phyloP scores from a whole-genome alignment of 2,888 invertebrate species.

The Ypsolopha scabrella region DNA sequence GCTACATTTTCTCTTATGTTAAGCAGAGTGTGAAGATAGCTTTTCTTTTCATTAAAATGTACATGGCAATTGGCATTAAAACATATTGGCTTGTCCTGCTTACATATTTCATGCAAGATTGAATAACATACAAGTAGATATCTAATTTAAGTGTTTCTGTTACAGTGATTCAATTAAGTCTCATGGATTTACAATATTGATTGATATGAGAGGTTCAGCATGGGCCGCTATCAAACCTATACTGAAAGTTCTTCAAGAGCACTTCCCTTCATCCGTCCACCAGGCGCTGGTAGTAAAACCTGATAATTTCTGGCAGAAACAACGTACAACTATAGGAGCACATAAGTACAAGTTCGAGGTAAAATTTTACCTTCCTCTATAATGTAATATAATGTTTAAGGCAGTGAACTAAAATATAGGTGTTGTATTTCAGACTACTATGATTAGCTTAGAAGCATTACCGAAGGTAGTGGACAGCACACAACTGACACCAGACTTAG shows the following conservation, averaged over 20 bases:
- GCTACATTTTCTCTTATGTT: no score
- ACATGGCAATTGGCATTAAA: no score
- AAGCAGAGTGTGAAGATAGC: no score
- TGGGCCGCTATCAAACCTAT: conserved; percentile 98
- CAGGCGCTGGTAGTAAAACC: conserved; percentile 98
- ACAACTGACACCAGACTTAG: conserved; percentile 94
- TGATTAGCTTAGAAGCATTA: conserved; percentile 95
- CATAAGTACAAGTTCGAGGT: conserved; percentile 99
- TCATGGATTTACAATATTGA: conserved; percentile 93
- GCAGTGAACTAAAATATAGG: background rate
- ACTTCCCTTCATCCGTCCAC: conserved; percentile 93
- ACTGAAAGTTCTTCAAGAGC: conserved; percentile 95
- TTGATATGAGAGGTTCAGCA: conserved; percentile 97
- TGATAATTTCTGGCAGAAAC: conserved; percentile 99
- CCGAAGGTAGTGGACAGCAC: conserved; percentile 92
- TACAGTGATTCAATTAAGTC: conserved; percentile 87
- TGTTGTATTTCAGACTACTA: conserved; percentile 82
- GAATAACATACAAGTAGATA: no score
- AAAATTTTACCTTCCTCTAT: conserved; percentile 12
- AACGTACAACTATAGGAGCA: conserved; percentile 95
- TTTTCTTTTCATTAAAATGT: no score
- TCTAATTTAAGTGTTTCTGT: conserved; percentile 23
- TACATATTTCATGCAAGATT: no score
- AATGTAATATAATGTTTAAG: no score
- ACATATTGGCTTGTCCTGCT: no score